Conservation (phyloP, 1,140 invertebrate genomes). For the Lepidostoma basale region DNA sequence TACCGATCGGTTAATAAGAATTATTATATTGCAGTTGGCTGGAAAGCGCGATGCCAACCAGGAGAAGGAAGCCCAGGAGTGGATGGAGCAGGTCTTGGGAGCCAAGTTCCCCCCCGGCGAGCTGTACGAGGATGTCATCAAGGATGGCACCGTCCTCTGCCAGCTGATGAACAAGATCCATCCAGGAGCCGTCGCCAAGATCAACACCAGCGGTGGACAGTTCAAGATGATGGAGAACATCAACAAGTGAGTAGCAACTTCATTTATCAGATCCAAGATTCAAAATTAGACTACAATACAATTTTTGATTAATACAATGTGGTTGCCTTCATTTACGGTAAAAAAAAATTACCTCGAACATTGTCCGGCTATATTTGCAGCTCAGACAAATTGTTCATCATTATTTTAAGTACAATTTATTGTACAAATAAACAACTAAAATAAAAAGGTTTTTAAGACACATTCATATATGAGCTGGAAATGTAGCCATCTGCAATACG, state of each 20-base stretch:
- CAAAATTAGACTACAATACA: not conserved
- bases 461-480: no score
- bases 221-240: conserved; percentile 98
- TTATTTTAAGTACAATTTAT: no score
- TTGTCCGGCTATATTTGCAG: no score
- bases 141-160: conserved; percentile 88
- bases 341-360: no score
- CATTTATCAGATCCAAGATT: not conserved
- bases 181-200: conserved; percentile 82
- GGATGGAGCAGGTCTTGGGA: conserved; percentile 88
- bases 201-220: conserved; percentile 86
- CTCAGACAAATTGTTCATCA: no score
- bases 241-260: conserved; percentile 71
- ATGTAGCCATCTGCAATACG: no score
- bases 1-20: not conserved
- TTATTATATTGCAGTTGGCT: conserved; percentile 70
- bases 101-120: conserved; percentile 82
- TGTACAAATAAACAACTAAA: no score
- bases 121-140: conserved; percentile 79
- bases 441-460: no score
- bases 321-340: no score
- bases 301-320: not conserved
- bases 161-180: conserved; percentile 87
- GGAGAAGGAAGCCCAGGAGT: conserved; percentile 87
- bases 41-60: conserved; percentile 87